Conservation (phyloP, 2,797 vertebrate genomes). For the Distichodus sexfasciatus region DNA sequence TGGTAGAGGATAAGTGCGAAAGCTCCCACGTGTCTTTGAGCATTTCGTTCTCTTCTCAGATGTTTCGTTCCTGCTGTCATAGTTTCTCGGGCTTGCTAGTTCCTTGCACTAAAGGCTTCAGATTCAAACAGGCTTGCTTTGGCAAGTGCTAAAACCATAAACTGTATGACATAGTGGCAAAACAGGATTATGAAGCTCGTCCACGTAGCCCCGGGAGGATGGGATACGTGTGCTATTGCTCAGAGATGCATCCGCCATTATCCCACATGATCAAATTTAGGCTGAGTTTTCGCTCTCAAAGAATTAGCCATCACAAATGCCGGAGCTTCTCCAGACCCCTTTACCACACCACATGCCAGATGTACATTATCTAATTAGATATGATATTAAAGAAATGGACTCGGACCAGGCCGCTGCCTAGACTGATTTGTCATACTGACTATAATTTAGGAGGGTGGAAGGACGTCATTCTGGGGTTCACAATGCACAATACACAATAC, state of each 20-base stretch:
- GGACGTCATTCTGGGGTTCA: constrained; percentile 10
- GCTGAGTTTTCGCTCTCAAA: constrained; percentile 4
- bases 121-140: not conserved
- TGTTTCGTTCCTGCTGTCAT: not conserved
- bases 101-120: not conserved
- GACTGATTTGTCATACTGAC: constrained; percentile 20
- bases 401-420: constrained; percentile 17
- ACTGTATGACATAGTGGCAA: not conserved
- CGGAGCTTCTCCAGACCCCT: constrained; percentile 15
- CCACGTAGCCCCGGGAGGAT: not conserved
- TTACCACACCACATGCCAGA: constrained; percentile 24
- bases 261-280: not conserved
- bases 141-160: not conserved
- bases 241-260: constrained; percentile 4
- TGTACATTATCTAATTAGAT: constrained; percentile 35
- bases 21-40: too few species aligned
- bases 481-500: not conserved
- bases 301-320: constrained; percentile 15
- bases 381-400: constrained; percentile 16
- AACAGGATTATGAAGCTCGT: constrained; percentile 21
- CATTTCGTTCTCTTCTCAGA: too few species aligned
- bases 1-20: too few species aligned
- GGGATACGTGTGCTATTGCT: not conserved
- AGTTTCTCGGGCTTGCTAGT: not conserved
- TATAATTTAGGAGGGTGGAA: constrained; percentile 14